These are phyloP conservation scores for Cavia porcellus DNA, from an alignment of 2,113 vertebrate genomes.

Conservation along the genomic window DNA sequence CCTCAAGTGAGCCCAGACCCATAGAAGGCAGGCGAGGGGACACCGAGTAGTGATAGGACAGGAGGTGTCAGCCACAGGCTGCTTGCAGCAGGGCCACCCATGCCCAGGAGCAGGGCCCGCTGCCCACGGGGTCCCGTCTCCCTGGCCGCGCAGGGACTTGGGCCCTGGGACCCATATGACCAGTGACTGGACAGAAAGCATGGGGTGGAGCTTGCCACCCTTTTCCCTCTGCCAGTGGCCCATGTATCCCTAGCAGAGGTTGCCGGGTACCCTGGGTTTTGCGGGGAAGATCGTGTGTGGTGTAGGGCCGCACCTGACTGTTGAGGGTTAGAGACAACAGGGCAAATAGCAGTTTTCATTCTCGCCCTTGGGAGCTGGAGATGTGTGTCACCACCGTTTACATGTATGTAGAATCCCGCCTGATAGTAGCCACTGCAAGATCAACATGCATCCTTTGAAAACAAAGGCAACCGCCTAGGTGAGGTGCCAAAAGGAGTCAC, in stretches of 20 bases:
- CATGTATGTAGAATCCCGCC: slow-evolving; percentile 67
- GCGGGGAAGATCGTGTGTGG: neutral
- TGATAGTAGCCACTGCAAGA: slow-evolving; percentile 73
- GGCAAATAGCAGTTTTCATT: neutral
- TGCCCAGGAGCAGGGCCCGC: no score
- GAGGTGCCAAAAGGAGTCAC: neutral
- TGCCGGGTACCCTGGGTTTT: neutral
- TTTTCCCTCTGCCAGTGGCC: neutral
- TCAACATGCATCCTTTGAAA: slow-evolving; percentile 74
- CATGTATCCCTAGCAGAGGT: neutral
- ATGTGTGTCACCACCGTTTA: slow-evolving; percentile 34
- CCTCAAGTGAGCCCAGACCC: neutral
- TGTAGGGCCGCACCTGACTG: neutral
- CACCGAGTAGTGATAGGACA: neutral
- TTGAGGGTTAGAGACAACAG: neutral
- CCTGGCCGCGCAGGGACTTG: neutral
- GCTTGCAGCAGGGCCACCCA: neutral
- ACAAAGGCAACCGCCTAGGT: neutral
- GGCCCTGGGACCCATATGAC: neutral
- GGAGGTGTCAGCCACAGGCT: neutral
- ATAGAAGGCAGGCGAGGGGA: no score
- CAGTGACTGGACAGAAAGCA: neutral
- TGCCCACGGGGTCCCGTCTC: neutral
- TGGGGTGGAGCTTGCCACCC: fast-evolving
- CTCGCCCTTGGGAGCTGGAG: neutral